Evolutionary conservation across 2,888 invertebrate genomes (phyloP).

Genomic region (Oscheius onirici): DNA sequence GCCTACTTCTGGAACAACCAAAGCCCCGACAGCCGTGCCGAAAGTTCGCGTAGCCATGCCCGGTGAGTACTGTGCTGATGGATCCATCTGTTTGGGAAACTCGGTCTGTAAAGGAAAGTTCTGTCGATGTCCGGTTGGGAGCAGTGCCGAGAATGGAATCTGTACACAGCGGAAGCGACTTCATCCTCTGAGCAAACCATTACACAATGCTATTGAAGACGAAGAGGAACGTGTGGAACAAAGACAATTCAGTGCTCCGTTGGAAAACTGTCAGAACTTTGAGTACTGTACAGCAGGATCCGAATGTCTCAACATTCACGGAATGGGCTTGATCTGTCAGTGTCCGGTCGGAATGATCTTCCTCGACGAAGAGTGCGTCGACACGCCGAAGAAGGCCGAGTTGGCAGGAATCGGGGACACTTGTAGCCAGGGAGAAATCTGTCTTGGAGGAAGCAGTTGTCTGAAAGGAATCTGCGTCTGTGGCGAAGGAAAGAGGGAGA

Average conservation of each 20-base stretch:
- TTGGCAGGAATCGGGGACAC: conserved; percentile 46
- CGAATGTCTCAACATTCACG: conserved; percentile 56
- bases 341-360: conserved; percentile 50
- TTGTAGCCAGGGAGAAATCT: conserved; percentile 54
- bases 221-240: conserved; percentile 14
- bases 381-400: conserved; percentile 36
- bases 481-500: conserved; percentile 38
- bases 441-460: conserved; percentile 58
- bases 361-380: conserved; percentile 54
- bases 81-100: conserved; percentile 60
- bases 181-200: background rate
- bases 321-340: conserved; percentile 61
- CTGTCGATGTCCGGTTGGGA: conserved; percentile 64
- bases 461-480: conserved; percentile 51
- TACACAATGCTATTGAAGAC: conserved; percentile 1
- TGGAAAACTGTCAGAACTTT: conserved; percentile 58
- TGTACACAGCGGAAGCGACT: conserved; percentile 41
- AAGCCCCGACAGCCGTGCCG: conserved; percentile 29
- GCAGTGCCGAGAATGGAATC: conserved; percentile 57
- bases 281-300: conserved; percentile 59
- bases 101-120: conserved; percentile 58
- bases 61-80: conserved; percentile 64
- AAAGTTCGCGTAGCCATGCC: conserved; percentile 58
- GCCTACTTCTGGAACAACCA: background rate
- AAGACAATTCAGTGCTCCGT: conserved; percentile 43